Evolutionary conservation across 2,888 invertebrate species (phyloP).

Genomic region (Crossocerus cetratus): DNA sequence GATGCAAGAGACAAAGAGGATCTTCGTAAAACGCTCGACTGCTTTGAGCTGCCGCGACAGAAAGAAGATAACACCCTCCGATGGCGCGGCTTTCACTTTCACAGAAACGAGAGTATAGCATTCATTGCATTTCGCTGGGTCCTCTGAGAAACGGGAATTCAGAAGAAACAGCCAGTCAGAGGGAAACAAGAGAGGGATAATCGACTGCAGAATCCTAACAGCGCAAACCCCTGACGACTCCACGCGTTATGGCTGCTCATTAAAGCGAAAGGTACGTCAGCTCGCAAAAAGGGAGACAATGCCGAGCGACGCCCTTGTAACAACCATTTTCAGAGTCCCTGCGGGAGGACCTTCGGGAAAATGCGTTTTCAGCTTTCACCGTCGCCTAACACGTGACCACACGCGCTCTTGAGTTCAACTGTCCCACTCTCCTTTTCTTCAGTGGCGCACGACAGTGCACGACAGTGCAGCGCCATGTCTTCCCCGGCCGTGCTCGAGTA

Average conservation of each 20-base stretch:
- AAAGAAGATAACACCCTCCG: background rate
- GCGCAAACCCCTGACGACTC: conserved; percentile 1
- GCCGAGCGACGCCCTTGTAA: conserved; percentile 5
- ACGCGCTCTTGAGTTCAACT: too few relatives aligned
- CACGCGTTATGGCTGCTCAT: conserved; percentile 4
- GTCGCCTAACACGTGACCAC: background rate
- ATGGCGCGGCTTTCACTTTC: background rate
- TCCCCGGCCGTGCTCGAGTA: too few relatives aligned
- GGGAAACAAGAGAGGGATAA: background rate
- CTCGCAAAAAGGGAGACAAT: conserved; percentile 35
- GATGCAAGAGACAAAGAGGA: too few relatives aligned
- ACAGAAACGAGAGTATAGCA: background rate
- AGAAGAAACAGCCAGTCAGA: background rate
- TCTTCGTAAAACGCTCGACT: too few relatives aligned
- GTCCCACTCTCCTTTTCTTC: too few relatives aligned
- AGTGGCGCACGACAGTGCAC: too few relatives aligned
- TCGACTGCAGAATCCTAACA: background rate
- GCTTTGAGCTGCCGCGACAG: background rate
- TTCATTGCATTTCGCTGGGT: background rate
- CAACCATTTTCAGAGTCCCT: conserved; percentile 29
- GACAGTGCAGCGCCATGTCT: too few relatives aligned
- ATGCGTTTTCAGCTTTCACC: conserved; percentile 18
- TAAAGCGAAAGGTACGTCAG: conserved; percentile 29
- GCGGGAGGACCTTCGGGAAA: conserved; percentile 10
- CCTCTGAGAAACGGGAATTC: background rate